Conservation (phyloP, 2,113 vertebrate genomes). For the Bujurquina vittata region DNA sequence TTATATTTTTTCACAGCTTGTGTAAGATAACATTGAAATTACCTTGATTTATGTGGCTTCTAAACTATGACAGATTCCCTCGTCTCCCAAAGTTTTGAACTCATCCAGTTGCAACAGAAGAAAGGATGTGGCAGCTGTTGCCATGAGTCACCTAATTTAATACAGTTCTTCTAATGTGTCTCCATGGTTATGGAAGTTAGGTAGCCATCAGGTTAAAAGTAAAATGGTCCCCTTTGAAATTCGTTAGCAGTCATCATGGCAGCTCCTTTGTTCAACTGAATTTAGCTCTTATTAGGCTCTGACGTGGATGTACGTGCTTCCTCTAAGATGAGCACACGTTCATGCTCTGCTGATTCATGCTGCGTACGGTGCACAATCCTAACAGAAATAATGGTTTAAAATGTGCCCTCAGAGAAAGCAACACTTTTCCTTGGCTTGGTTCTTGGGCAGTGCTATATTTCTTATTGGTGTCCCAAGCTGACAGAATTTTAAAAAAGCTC, state of each 20-base stretch:
- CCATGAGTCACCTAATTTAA: conserved; percentile 21
- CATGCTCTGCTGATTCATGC: neutral
- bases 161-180: conserved; percentile 26
- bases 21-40: neutral
- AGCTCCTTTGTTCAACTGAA: neutral
- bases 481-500: conserved; percentile 21
- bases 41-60: neutral
- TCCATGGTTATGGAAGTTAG: conserved; percentile 24
- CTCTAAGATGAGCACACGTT: neutral
- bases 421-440: neutral
- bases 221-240: conserved; percentile 38
- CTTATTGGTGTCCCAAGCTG: neutral
- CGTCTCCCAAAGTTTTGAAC: neutral
- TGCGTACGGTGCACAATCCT: neutral
- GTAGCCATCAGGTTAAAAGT: conserved; percentile 42
- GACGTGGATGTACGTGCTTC: neutral
- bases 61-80: neutral
- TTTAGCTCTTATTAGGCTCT: neutral
- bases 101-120: neutral
- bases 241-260: neutral
- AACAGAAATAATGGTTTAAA: neutral
- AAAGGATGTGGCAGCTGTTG: conserved; percentile 29
- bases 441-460: neutral
- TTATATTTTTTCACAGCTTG: neutral
- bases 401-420: neutral